A percentile compares a stretch with the other conserved stretches of the same genome.
Evolutionary conservation across 2,797 vertebrate species (phyloP).

Genomic region (Pseudomugil gertrudae): DNA sequence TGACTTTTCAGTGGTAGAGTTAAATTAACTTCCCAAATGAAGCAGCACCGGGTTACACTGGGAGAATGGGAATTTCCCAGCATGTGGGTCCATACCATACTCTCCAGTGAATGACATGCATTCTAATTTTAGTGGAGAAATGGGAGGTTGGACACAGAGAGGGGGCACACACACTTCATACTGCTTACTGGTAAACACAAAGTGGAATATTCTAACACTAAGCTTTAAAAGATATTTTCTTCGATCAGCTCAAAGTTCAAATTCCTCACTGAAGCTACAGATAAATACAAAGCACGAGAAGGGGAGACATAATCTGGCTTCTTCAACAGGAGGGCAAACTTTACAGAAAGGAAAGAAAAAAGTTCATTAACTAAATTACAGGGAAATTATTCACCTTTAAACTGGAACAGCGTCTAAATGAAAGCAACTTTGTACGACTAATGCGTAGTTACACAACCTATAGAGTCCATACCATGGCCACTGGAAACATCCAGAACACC

Average conservation of each 20-base stretch:
- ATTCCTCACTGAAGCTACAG: too few relatives aligned
- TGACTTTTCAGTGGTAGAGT: conserved; percentile 43
- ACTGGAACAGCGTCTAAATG: conserved; percentile 2
- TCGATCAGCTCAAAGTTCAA: too few relatives aligned
- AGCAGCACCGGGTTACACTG: conserved; percentile 67
- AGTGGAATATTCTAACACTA: conserved; percentile 25
- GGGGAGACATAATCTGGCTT: conserved; percentile 9
- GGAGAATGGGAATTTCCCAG: conserved; percentile 80
- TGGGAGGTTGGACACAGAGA: conserved; percentile 58
- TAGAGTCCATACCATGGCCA: conserved; percentile 53
- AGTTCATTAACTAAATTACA: conserved; percentile 33
- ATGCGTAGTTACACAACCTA: conserved; percentile 68
- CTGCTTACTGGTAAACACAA: conserved; percentile 36
- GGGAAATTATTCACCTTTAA: not conserved
- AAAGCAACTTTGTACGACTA: conserved; percentile 41
- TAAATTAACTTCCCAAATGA: conserved; percentile 70
- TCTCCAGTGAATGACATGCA: conserved; percentile 78
- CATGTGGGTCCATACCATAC: conserved; percentile 77
- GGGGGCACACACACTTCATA: conserved; percentile 8
- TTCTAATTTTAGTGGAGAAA: conserved; percentile 76
- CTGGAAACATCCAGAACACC: conserved; percentile 33
- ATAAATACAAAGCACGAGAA: too few relatives aligned
- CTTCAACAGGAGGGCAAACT: conserved; percentile 19
- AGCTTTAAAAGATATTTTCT: conserved; percentile 22
- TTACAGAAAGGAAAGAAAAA: conserved; percentile 16